These are phyloP conservation scores for Aspidapion aeneum DNA, from an alignment of 2,888 invertebrate species.

Conservation along the genomic window DNA sequence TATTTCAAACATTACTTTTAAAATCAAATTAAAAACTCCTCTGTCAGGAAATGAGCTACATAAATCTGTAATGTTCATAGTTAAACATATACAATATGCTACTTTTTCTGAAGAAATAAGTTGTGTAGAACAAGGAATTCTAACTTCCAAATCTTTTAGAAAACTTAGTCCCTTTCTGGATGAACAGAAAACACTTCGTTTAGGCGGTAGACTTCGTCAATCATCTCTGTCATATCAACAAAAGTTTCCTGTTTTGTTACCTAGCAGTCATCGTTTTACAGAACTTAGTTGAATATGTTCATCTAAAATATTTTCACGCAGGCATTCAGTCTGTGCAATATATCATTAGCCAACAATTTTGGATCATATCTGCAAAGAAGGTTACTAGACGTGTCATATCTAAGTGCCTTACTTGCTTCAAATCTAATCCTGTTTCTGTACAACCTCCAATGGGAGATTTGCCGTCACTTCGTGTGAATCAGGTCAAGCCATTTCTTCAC, in stretches of 20 bases:
- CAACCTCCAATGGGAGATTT: no score
- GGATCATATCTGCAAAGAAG: no score
- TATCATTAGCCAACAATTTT: no score
- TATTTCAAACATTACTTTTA: not conserved
- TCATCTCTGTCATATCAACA: no score
- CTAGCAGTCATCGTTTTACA: not conserved
- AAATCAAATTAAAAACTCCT: not conserved
- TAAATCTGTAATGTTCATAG: not conserved
- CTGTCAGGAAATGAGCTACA: not conserved
- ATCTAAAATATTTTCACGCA: slow-evolving; percentile 3
- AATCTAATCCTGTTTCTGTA: no score
- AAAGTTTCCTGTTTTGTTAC: not conserved
- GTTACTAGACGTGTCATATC: no score
- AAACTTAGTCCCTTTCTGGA: not conserved
- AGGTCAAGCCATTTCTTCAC: no score
- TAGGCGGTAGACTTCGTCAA: no score
- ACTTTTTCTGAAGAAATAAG: not conserved
- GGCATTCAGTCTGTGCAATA: slow-evolving; percentile 1
- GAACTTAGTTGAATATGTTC: slow-evolving; percentile 1
- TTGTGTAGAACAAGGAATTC: not conserved
- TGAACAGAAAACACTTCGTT: no score
- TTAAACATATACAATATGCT: not conserved
- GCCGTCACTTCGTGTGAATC: no score
- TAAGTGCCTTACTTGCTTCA: no score
- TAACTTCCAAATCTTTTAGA: not conserved